Evolutionary conservation across 2,888 invertebrate genomes (phyloP).

Genomic region (Cerceris rybyensis): DNA sequence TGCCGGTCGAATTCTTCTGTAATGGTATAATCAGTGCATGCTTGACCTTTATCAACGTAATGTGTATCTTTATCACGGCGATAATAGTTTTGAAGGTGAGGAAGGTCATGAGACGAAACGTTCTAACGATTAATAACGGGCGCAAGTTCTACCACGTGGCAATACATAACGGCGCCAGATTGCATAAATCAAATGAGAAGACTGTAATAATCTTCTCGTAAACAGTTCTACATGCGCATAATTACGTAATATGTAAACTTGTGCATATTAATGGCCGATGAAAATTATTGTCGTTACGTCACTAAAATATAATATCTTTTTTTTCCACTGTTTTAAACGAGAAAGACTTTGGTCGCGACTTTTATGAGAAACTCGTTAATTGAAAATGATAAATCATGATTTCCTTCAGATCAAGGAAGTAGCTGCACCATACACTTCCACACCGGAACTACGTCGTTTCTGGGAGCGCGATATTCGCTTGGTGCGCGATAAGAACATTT

Average conservation of each 20-base stretch:
- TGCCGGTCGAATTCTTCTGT: conserved; percentile 89
- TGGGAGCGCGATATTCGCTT: conserved; percentile 92
- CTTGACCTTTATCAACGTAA: conserved; percentile 91
- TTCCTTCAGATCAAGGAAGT: conserved; percentile 88
- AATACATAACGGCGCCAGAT: neutral
- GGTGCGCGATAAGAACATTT: conserved; percentile 85
- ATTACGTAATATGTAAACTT: neutral
- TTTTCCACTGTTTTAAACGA: neutral
- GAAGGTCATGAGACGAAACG: conserved; percentile 9
- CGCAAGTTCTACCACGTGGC: neutral
- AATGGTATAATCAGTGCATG: conserved; percentile 91
- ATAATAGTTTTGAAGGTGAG: conserved; percentile 88
- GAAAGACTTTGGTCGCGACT: neutral
- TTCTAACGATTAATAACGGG: neutral
- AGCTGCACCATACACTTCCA: conserved; percentile 90
- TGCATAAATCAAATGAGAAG: neutral
- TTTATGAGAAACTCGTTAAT: neutral
- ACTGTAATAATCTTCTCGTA: neutral
- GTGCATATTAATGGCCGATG: neutral
- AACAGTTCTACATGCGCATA: neutral
- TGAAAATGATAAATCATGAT: neutral
- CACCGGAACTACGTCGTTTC: conserved; percentile 87
- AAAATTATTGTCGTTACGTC: too few species aligned
- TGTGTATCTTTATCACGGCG: conserved; percentile 92
- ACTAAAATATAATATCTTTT: neutral